Evolutionary conservation across 2,113 vertebrate genomes (phyloP), one percentile per base, ranked within the genome.

Genomic region (Dicerorhinus sumatrensis): DNA sequence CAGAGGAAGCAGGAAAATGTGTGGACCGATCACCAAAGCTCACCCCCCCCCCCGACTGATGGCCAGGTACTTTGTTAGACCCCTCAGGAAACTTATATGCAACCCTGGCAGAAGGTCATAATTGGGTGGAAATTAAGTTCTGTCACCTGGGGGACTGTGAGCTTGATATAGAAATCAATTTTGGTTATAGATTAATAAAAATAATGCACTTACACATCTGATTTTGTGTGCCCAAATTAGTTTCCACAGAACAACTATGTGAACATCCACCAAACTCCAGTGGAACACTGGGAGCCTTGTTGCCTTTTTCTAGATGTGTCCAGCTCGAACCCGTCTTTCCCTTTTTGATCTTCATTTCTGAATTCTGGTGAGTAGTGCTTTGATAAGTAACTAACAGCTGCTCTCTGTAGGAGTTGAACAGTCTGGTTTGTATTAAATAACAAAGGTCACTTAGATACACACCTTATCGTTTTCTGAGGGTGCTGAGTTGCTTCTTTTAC

Each of bases 111-210:
- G 62, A 93, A 31, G 42, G 54, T 65, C 76, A 60, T n/a, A 29
- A 80, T 39, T 81, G 70, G 51, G 46, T 39, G 46, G 46, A 91
- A 56, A 73, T 96, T 39, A 77, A 39, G 9, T 70, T n/a, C 65
- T 93, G 62, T 76, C 48, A 89, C 72, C 56, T 86, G 36, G 25
- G 69, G 48, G 54, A 62, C 42, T 82, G 12, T 79, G 56, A 94
- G 23, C 87, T 97, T 87, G 65, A 75, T 67, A 77, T 14, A 27
- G 69, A 95, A 96, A 95, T 96, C 48, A 90, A 91, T 84, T 94
- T 84, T 14, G 42, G 48, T 70, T 79, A 56, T 16, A 65, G 60
- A 60, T 60, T 58, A 91, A 94, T 72, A 51, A 25, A 84, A 91
- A 75, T 29, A 27, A 80, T 58, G 20, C 0, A 54, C 31, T 72